Conservation (phyloP, 2,113 vertebrate genomes). For the Merops nubicus region DNA sequence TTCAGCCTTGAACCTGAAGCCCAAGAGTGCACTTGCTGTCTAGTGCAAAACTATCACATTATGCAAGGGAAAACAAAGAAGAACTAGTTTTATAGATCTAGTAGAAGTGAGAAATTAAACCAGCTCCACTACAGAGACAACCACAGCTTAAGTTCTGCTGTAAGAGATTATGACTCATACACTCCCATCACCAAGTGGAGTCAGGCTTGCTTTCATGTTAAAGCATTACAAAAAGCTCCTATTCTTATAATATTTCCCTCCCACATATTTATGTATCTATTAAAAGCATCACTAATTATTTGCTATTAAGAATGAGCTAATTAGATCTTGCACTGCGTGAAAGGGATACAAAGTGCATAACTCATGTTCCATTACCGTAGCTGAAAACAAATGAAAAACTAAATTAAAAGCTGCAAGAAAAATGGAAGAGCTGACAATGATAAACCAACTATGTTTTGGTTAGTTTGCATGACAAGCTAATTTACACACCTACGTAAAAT, state of each 20-base stretch:
- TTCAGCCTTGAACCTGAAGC: neutral
- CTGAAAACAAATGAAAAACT: neutral
- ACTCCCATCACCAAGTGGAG: neutral
- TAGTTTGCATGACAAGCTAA: neutral
- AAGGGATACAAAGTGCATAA: neutral
- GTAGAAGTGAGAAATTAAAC: neutral
- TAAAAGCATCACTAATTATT: slow-evolving; percentile 38
- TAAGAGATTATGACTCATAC: neutral
- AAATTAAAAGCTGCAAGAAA: neutral
- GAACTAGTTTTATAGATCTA: neutral
- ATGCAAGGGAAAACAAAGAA: neutral
- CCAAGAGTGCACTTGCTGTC: neutral
- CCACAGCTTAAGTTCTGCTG: neutral
- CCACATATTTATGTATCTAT: neutral
- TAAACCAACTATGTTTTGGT: neutral
- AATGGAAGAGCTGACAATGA: neutral
- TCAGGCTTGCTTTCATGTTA: neutral
- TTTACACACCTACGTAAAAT: neutral
- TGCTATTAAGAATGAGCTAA: slow-evolving; percentile 1
- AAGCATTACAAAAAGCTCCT: neutral
- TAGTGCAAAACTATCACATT: neutral
- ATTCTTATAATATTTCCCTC: neutral
- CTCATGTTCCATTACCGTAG: neutral
- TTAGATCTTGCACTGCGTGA: neutral
- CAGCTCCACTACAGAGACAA: neutral